Evolutionary conservation across 2,797 vertebrate genomes (phyloP), one percentile per base, ranked within the genome.

Genomic region (Tadarida brasiliensis): DNA sequence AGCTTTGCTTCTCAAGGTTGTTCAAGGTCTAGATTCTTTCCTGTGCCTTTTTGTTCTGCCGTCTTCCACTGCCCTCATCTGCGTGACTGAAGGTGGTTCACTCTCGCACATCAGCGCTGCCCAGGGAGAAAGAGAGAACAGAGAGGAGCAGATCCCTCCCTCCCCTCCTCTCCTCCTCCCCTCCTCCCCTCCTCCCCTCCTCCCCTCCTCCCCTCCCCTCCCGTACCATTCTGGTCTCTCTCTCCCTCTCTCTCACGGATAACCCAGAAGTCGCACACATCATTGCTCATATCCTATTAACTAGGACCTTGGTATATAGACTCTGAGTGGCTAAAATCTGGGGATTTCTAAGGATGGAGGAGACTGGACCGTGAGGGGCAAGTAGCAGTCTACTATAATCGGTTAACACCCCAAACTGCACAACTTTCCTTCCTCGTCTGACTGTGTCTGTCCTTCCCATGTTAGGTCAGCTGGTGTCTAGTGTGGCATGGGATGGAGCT

Each of bases 381-480:
- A 6, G 17, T 7, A 33, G 3, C 57, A 16, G n/a, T 68, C 33
- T 70, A 2, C 22, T 33, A 5, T 19, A 39, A 2, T 49, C 28
- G 49, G 4, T n/a, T 26, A 24, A 17, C 16, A 12, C 28, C 39
- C 51, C 47, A 57, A 30, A 28, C 35, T n/a, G 2, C n/a, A 5
- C 12, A 71, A 6, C 9, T 47, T 26, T 26, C 11, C 33, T 83
- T 5, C 44, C n/a, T 17, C 19, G 3, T 87, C 9, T 67, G 39
- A 67, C 30, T 74, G 35, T n/a, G 67, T 0, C 35, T 57, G 30
- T 33, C 26, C 28, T 76, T 71, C 71, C 56, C 56, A 30, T 76
- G 59, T n/a, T 68, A 90, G 11, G 80, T 91, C 90, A 81, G 57
- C 11, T 35, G 7, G 26, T 76, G 65, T 93, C 56, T 92, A 16